Evolutionary conservation across 2,797 vertebrate species (phyloP).

Genomic region (Pygocentrus nattereri): DNA sequence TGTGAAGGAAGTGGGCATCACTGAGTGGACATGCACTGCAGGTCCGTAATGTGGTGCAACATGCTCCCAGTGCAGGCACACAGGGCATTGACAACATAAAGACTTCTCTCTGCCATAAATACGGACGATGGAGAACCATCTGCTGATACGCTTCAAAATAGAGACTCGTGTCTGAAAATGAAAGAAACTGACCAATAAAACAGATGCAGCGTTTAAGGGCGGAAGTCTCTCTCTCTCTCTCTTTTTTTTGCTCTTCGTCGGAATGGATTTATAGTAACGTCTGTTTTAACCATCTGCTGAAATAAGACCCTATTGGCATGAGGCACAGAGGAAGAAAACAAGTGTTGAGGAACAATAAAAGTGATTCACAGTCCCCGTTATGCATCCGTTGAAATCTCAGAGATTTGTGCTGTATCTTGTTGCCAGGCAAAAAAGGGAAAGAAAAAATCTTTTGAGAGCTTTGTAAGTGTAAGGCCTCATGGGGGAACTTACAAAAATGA

Average conservation of each 20-base stretch:
- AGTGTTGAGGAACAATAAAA: slow-evolving; percentile 77
- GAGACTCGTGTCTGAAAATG: slow-evolving; percentile 40
- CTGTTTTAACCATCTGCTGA: slow-evolving; percentile 81
- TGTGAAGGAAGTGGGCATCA: slow-evolving; percentile 34
- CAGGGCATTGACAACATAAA: slow-evolving; percentile 7
- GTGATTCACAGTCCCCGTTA: slow-evolving; percentile 74
- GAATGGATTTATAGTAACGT: slow-evolving; percentile 75
- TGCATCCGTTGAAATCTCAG: slow-evolving; percentile 64
- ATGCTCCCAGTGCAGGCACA: slow-evolving; percentile 4
- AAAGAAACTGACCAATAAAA: slow-evolving; percentile 70
- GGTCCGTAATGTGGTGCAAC: slow-evolving; percentile 26
- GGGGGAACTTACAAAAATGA: slow-evolving; percentile 19
- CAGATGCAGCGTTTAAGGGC: slow-evolving; percentile 72
- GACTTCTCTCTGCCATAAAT: slow-evolving; percentile 33
- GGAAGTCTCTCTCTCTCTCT: slow-evolving; percentile 43
- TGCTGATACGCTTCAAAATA: slow-evolving; percentile 51
- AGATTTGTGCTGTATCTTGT: slow-evolving; percentile 68
- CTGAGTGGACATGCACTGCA: slow-evolving; percentile 23
- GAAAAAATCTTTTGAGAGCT: slow-evolving; percentile 45
- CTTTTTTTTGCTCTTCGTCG: slow-evolving; percentile 52
- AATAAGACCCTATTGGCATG: slow-evolving; percentile 66
- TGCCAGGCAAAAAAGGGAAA: slow-evolving; percentile 66
- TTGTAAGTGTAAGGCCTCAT: slow-evolving; percentile 45
- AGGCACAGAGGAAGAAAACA: slow-evolving; percentile 58
- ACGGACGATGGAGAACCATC: slow-evolving; percentile 43